These are phyloP conservation scores for Sylvia atricapilla DNA, from an alignment of 2,113 vertebrate species.

Conservation along the genomic window DNA sequence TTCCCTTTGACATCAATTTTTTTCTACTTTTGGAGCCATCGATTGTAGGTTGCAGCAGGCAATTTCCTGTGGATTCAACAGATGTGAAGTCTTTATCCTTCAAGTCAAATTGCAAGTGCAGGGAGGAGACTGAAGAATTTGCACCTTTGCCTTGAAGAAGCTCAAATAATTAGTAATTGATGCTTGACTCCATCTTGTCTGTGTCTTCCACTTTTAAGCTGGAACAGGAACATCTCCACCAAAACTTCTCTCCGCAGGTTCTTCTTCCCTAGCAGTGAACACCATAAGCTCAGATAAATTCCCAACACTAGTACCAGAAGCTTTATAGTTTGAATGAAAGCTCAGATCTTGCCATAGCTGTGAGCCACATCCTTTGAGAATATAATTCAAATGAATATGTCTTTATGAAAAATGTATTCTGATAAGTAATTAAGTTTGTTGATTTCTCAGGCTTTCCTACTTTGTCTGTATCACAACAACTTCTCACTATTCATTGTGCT, in stretches of 20 bases:
- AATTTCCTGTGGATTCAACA: not conserved
- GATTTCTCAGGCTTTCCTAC: not conserved
- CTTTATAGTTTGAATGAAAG: not conserved
- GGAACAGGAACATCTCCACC: not conserved
- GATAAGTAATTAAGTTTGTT: not conserved
- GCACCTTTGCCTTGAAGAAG: not conserved
- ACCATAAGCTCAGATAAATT: not conserved
- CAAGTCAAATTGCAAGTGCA: not conserved
- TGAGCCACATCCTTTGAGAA: not conserved
- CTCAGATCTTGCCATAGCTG: not conserved
- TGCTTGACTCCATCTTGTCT: not conserved
- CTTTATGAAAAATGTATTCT: not conserved
- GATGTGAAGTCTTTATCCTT: not conserved
- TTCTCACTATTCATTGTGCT: not conserved
- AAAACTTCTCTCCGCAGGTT: not conserved
- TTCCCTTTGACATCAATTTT: slow-evolving; percentile 21
- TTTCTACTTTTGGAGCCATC: slow-evolving; percentile 11
- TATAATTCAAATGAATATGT: not conserved
- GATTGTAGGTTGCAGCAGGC: not conserved
- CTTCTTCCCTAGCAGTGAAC: not conserved
- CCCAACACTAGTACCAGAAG: fast-evolving
- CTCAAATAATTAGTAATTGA: not conserved
- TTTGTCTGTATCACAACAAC: not conserved
- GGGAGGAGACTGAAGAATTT: not conserved
- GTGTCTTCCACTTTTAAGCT: not conserved